Base-by-base conservation (phyloP, 2,888 invertebrate genomes). In the Sarcophaga caerulescens region DNA sequence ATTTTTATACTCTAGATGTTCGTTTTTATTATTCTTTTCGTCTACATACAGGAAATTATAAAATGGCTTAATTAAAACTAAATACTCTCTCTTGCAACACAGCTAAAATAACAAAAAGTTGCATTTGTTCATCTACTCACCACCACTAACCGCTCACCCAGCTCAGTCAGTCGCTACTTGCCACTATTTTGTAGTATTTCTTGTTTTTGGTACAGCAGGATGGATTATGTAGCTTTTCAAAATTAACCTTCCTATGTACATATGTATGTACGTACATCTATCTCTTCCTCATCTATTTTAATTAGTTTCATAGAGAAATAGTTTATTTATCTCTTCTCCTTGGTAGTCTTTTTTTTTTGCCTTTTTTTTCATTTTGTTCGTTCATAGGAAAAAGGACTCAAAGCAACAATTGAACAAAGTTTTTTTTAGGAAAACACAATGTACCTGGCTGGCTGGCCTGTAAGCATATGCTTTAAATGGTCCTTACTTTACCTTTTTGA, bases 21-120 rank as follows among this genome's bases (percentile, higher is more conserved):
- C 44, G 45, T 47, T 45, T 12, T 68, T 5, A 8, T 52, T 47
- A 8, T 52, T 47, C 23, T 45, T 68, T 17, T 44, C 60, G 5
- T 60, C 8, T 68, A 4, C 35, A 25, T 25, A 21, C 62, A 62
- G 47, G 52, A 70, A 70, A 70, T 70, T 78, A 62, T 25, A 78
- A 70, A 70, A 47, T 78, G 69, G 52, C 63, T 79, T 79, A 70
- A 70, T 78, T 70, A 62, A 52, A 71, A 79, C 79, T 63, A 71
- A 79, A 79, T 65, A 71, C 52, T 71, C 57, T 71, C 57, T 52
- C 62, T 60, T 35, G 60, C 21, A n/a, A 21, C 21, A 35, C 21
- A 35, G 45, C 68, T 19, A 17, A 65, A 5, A 12, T 35, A 10
- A 65, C 14, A 65, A 63, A 65, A 8, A 12, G 35, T 35, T 52